A percentile compares a stretch with the other conserved stretches of the same genome.
phyloP scores from a whole-genome alignment of 2,113 vertebrate species.

The Mobula hypostoma region DNA sequence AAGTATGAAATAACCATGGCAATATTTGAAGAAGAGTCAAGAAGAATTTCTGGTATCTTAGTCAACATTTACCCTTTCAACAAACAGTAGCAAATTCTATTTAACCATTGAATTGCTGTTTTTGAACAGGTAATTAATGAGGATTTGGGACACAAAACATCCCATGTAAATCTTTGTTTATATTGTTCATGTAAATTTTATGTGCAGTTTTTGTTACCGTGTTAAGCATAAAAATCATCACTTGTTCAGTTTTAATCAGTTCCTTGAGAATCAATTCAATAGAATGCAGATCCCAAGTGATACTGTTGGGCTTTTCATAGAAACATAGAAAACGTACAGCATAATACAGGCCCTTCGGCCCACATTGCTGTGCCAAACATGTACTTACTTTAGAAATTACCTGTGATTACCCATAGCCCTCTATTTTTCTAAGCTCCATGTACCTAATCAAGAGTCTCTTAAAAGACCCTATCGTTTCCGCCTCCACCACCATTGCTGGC shows the following conservation, averaged over 20 bases:
- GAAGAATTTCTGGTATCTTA: not conserved
- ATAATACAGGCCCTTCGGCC: too few species aligned
- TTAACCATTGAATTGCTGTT: not conserved
- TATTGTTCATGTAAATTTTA: too few species aligned
- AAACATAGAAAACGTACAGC: too few species aligned
- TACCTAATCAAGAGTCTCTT: too few species aligned
- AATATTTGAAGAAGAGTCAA: not conserved
- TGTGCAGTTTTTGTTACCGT: not conserved
- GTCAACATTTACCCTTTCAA: not conserved
- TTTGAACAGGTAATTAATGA: not conserved
- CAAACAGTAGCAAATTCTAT: not conserved
- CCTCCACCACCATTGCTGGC: too few species aligned
- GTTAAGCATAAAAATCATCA: not conserved
- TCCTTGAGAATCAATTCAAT: not conserved
- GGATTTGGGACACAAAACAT: not conserved
- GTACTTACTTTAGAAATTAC: too few species aligned
- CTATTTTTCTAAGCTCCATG: too few species aligned
- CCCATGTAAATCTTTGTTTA: not conserved
- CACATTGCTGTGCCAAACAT: too few species aligned
- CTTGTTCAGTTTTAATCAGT: not conserved
- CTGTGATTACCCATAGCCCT: too few species aligned
- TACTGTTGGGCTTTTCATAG: not conserved
- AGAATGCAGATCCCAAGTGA: not conserved
- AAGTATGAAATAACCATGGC: not conserved
- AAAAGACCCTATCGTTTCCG: too few species aligned